Base-by-base conservation (phyloP, 2,797 vertebrate species). In the Pangasius djambal region DNA sequence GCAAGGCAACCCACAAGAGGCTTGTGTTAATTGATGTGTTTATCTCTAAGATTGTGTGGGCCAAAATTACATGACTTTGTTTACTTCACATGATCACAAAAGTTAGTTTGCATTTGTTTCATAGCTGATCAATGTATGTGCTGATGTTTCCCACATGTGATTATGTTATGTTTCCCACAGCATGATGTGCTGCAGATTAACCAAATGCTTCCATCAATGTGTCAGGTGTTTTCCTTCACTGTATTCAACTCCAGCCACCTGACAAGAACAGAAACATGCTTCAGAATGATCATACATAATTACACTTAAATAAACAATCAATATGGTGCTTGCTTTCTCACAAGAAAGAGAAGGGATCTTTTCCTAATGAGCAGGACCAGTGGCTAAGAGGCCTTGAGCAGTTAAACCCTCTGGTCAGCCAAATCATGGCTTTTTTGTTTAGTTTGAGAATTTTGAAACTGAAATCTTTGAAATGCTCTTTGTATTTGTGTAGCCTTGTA, bases 1-100 rank as follows among this genome's bases (percentile, higher is more conserved):
- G 52, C 22, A 85, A 87, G 85, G 84, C 86, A 88, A 85, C 89
- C 86, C 83, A 90, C 86, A 86, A 85, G 57, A 82, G 75, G 13
- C 83, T 75, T 78, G 40, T 87, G 59, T 69, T 89, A 86, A 89
- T 86, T 89, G 83, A 90, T n/a, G 65, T 85, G 83, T 81, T 90
- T 90, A 72, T 72, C 55, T 88, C 37, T 13, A 52, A 61, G 63
- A 63, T 61, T 52, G 79, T 31, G 86, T 82, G 81, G 89, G 86
- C 72, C 69, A 12, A 83, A 89, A 82, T 86, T 44, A 89, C 69
- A 87, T 77, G 57, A 74, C 88, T 83, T 75, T 89, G 86, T 87
- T 89, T 87, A 85, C 79, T 72, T 75, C 59, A 67, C 31, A 77
- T 87, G 59, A 83, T 83, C 59, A 70, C 50, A 85, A 16, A 79